phyloP scores from a whole-genome alignment of 2,113 vertebrate genomes.

The Eulacestoma nigropectus region DNA sequence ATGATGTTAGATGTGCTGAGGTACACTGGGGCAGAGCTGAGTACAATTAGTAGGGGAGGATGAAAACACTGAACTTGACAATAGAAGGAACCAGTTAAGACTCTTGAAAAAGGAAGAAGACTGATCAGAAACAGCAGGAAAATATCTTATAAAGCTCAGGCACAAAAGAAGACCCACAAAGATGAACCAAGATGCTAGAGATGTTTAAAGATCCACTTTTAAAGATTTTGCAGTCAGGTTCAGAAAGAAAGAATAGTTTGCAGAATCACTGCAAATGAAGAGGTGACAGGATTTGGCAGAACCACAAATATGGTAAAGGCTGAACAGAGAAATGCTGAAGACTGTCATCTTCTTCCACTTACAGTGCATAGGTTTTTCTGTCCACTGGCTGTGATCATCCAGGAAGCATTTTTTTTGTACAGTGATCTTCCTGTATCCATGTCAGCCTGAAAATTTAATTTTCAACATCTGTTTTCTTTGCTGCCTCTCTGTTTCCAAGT shows the following conservation, averaged over 20 bases:
- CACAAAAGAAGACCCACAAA: not conserved
- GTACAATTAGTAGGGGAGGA: not conserved
- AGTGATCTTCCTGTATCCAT: not conserved
- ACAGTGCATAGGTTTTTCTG: not conserved
- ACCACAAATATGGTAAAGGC: not conserved
- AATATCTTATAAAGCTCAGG: not conserved
- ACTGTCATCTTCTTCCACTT: not conserved
- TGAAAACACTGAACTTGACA: not conserved
- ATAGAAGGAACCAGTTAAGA: not conserved
- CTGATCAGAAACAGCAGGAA: not conserved
- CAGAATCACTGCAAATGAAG: not conserved
- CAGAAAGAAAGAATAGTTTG: not conserved
- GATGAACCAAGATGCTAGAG: not conserved
- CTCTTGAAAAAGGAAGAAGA: not conserved
- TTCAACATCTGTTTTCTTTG: slow-evolving; percentile 18
- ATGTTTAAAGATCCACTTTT: not conserved
- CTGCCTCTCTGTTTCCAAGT: not conserved
- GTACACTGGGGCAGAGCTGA: not conserved
- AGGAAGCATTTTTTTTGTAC: not conserved
- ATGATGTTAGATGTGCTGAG: not conserved
- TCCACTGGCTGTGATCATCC: not conserved
- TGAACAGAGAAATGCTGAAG: not conserved
- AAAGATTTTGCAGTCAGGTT: not conserved
- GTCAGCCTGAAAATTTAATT: not conserved
- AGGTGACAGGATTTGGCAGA: not conserved